phyloP scores from a whole-genome alignment of 2,888 invertebrate genomes.

The Patella caerulea region DNA sequence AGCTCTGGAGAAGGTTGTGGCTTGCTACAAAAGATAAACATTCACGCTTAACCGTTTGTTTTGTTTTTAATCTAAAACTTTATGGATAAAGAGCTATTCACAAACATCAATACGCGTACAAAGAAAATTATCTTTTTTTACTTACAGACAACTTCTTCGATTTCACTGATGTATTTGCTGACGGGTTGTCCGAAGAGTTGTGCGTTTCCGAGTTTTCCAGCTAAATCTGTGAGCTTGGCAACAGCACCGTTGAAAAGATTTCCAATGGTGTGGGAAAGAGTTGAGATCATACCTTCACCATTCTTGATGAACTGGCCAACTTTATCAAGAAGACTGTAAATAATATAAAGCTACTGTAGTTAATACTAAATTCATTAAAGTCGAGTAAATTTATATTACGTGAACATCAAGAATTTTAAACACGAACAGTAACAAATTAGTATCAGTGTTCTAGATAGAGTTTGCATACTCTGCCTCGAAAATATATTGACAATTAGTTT shows the following conservation, averaged over 20 bases:
- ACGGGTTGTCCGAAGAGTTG: constrained; percentile 18
- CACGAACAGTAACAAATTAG: no score
- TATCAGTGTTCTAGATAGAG: neutral
- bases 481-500: neutral
- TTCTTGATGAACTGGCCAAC: constrained; percentile 10
- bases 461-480: neutral
- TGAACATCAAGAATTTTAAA: no score
- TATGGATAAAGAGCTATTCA: no score
- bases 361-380: neutral
- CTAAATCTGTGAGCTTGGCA: constrained; percentile 5
- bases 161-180: constrained; percentile 11
- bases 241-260: constrained; percentile 18
- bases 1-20: constrained; percentile 18
- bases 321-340: neutral
- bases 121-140: neutral
- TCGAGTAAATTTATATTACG: no score
- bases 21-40: constrained; percentile 1
- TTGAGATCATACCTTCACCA: constrained; percentile 7
- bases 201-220: constrained; percentile 12
- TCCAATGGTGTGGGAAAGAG: constrained; percentile 11
- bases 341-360: neutral
- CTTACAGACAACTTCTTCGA: constrained; percentile 19
- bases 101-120: no score
- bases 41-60: no score
- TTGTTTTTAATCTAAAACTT: no score